Evolutionary conservation across 2,113 vertebrate genomes (phyloP), one percentile per base, ranked within the genome.

Genomic region (Catharus minimus): DNA sequence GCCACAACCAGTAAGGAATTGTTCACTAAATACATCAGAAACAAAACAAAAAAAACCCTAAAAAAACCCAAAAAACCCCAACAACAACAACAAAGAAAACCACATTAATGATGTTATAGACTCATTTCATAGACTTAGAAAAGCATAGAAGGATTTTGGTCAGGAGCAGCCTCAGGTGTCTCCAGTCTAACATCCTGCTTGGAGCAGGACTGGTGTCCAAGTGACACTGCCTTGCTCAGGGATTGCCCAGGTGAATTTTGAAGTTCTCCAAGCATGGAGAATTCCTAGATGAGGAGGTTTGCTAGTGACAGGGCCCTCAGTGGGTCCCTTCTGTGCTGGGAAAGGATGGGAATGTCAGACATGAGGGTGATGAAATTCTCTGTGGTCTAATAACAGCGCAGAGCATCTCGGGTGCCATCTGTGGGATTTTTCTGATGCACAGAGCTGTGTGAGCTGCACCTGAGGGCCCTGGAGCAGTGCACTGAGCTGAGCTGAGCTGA

Each of bases 401-500:
- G 84, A 86, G 62, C 73, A 61, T n/a, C 39, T 27, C 0, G 1
- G 77, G 32, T 46, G 73, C 44, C 65, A 61, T 53, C 77, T 32
- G 69, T 32, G 69, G 28, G 53, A 62, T 30, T 65, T 30, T 65
- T 50, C 15, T 49, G 47, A n/a, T 27, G 0, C 84, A 60, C 81
- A 86, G 53, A 62, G 38, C 57, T 52, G 9, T 21, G 8, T 18
- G 36, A 44, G 24, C 50, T 38, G 86, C 91, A 65, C 86, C 86
- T 38, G 86, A 72, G 91, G 23, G 81, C 77, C 74, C 73, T 81
- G 2, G 1, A 56, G 77, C 77, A 38, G 26, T 0, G 7, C 7
- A 4, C 62, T 0, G n/a, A 67, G 74, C 74, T 0, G 2, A 44
- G 79, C 74, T 0, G 2, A 44, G 79, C 64, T 26, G 23, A 67